These are phyloP conservation scores for Ceratina calcarata DNA, from an alignment of 1,140 invertebrate genomes.

Conservation along the genomic window DNA sequence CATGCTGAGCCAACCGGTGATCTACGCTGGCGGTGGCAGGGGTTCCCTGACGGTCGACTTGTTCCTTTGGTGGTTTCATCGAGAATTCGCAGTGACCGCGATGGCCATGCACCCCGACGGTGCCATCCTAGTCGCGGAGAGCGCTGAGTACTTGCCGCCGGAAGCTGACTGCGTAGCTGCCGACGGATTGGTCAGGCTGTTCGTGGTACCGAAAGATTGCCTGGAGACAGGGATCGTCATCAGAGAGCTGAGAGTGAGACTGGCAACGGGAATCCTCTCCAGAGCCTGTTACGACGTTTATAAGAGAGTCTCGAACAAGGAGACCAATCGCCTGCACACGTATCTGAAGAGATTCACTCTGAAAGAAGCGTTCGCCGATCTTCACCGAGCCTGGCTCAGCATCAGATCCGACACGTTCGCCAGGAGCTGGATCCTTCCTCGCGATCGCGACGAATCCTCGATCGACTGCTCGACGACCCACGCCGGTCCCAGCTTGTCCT, in stretches of 20 bases:
- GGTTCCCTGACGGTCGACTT: constrained; percentile 79
- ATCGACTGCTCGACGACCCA: constrained; percentile 19
- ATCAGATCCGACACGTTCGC: constrained; percentile 78
- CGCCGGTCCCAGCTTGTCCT: constrained; percentile 32
- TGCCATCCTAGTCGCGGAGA: constrained; percentile 77
- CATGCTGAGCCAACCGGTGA: constrained; percentile 81
- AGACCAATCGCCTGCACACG: constrained; percentile 56
- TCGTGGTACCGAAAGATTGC: constrained; percentile 69
- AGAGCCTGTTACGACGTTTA: constrained; percentile 60
- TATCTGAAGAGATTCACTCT: constrained; percentile 76
- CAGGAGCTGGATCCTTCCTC: constrained; percentile 73
- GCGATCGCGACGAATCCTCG: constrained; percentile 54
- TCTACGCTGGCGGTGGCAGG: constrained; percentile 81
- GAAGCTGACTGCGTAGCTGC: constrained; percentile 75
- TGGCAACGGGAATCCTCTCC: constrained; percentile 75
- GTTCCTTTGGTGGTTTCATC: constrained; percentile 82
- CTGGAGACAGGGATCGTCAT: constrained; percentile 73
- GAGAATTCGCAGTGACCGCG: constrained; percentile 80
- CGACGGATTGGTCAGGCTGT: constrained; percentile 75
- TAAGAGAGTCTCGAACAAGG: neutral
- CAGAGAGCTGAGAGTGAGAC: constrained; percentile 75
- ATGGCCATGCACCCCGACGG: constrained; percentile 79
- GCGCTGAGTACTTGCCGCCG: constrained; percentile 74
- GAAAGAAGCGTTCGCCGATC: constrained; percentile 80
- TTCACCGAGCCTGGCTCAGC: constrained; percentile 80